phyloP scores from a whole-genome alignment of 1,140 invertebrate genomes.

The Zaprionus vittiger region DNA sequence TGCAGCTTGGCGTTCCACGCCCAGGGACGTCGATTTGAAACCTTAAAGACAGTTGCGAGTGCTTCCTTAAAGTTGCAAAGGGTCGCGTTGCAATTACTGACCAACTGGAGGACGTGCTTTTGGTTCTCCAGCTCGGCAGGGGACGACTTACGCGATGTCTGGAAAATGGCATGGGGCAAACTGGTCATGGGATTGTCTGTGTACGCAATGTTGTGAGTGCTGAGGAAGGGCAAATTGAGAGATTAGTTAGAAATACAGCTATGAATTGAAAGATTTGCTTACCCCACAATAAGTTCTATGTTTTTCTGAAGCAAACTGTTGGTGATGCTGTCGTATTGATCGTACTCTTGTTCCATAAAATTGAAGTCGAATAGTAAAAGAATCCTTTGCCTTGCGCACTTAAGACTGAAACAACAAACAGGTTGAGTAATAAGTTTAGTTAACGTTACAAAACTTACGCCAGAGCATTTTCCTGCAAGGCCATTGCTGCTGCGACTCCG shows the following conservation, averaged over 20 bases:
- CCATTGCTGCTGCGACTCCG: slow-evolving; percentile 56
- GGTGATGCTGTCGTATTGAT: slow-evolving; percentile 43
- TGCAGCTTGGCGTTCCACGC: slow-evolving; percentile 64
- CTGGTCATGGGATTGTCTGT: slow-evolving; percentile 60
- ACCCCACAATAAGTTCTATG: slow-evolving; percentile 75
- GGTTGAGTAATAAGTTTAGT: background rate
- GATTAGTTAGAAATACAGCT: background rate
- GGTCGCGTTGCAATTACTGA: slow-evolving; percentile 64
- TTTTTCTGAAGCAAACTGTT: slow-evolving; percentile 30
- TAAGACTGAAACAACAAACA: slow-evolving; percentile 19
- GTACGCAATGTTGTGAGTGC: slow-evolving; percentile 67
- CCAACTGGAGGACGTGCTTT: slow-evolving; percentile 61
- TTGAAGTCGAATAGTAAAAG: slow-evolving; percentile 77
- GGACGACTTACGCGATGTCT: slow-evolving; percentile 38
- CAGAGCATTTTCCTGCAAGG: slow-evolving; percentile 33
- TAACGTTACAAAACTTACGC: slow-evolving; percentile 37
- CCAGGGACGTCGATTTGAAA: slow-evolving; percentile 68
- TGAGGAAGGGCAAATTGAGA: background rate
- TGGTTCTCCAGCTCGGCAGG: slow-evolving; percentile 62
- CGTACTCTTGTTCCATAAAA: slow-evolving; percentile 48
- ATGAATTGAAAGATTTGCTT: background rate
- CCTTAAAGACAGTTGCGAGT: slow-evolving; percentile 48
- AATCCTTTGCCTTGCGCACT: slow-evolving; percentile 52
- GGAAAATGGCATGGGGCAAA: slow-evolving; percentile 63
- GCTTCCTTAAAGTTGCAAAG: slow-evolving; percentile 73